Conservation (phyloP, 2,888 invertebrate genomes). For the Drosophila ustulata region DNA sequence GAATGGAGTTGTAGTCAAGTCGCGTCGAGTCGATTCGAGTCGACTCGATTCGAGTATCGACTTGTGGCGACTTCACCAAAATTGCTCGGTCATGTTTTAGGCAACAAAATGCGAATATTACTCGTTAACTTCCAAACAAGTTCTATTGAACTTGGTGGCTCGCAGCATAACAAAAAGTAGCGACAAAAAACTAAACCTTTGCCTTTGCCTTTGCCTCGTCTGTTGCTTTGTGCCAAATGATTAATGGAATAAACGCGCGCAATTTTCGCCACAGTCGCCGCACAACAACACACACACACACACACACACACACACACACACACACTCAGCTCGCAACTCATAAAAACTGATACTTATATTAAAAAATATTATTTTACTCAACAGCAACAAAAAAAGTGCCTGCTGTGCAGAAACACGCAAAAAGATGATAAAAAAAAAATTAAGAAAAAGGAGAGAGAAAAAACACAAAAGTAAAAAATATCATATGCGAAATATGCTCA, state of each 20-base stretch:
- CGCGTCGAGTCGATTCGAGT: not conserved
- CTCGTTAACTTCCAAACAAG: constrained; percentile 65
- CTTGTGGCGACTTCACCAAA: constrained; percentile 30
- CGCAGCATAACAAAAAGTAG: constrained; percentile 33
- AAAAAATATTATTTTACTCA: constrained; percentile 63
- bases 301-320: not conserved
- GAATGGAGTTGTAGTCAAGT: constrained; percentile 7
- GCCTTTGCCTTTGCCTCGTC: constrained; percentile 53
- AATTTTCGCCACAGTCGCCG: constrained; percentile 49
- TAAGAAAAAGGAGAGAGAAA: constrained; percentile 12
- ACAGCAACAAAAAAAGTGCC: constrained; percentile 49
- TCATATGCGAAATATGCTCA: constrained; percentile 10
- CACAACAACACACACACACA: constrained; percentile 15
- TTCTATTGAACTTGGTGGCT: constrained; percentile 75
- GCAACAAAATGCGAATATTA: constrained; percentile 27
- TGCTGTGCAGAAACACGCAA: constrained; percentile 55
- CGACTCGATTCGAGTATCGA: constrained; percentile 11
- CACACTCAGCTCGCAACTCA: constrained; percentile 5
- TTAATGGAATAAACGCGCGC: constrained; percentile 71
- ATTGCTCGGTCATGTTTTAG: constrained; percentile 66
- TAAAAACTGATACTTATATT: constrained; percentile 45
- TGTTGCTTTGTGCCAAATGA: constrained; percentile 61
- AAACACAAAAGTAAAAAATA: constrained; percentile 4
- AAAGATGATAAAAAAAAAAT: constrained; percentile 11
- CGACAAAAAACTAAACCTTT: constrained; percentile 37